These are phyloP conservation scores for Latrodectus geometricus DNA, from an alignment of 1,140 invertebrate species.

Conservation along the genomic window DNA sequence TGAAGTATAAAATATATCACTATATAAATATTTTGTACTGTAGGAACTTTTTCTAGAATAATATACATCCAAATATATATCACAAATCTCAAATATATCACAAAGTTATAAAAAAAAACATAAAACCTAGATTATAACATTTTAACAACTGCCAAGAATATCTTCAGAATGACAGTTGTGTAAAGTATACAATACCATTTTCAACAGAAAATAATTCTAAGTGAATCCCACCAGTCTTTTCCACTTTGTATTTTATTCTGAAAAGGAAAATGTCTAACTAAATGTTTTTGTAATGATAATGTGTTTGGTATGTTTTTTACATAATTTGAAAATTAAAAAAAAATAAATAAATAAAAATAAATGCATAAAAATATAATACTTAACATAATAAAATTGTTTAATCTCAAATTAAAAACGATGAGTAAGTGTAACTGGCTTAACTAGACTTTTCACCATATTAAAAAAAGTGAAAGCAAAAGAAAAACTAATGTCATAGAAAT, in stretches of 20 bases:
- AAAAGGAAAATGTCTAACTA: constrained; percentile 48
- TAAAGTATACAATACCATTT: constrained; percentile 47
- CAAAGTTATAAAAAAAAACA: not conserved
- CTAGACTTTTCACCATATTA: too few species aligned
- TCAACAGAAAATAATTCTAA: constrained; percentile 55
- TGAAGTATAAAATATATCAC: too few species aligned
- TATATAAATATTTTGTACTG: too few species aligned
- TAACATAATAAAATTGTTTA: too few species aligned
- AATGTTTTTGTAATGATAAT: constrained; percentile 4
- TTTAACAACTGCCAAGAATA: constrained; percentile 29
- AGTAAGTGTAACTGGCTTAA: too few species aligned
- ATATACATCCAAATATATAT: constrained; percentile 20
- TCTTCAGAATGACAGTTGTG: constrained; percentile 21
- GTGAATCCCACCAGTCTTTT: constrained; percentile 56
- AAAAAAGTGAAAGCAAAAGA: too few species aligned
- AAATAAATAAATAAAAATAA: too few species aligned
- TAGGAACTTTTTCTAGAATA: not conserved
- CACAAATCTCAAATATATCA: constrained; percentile 18
- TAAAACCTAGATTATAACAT: not conserved
- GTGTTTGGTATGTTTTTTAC: too few species aligned
- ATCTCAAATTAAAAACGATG: too few species aligned
- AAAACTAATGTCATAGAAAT: too few species aligned
- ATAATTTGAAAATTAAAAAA: too few species aligned
- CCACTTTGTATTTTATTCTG: constrained; percentile 40
- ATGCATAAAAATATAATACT: too few species aligned